Evolutionary conservation across 2,113 vertebrate species (phyloP).

Genomic region (Chinchilla lanigera): DNA sequence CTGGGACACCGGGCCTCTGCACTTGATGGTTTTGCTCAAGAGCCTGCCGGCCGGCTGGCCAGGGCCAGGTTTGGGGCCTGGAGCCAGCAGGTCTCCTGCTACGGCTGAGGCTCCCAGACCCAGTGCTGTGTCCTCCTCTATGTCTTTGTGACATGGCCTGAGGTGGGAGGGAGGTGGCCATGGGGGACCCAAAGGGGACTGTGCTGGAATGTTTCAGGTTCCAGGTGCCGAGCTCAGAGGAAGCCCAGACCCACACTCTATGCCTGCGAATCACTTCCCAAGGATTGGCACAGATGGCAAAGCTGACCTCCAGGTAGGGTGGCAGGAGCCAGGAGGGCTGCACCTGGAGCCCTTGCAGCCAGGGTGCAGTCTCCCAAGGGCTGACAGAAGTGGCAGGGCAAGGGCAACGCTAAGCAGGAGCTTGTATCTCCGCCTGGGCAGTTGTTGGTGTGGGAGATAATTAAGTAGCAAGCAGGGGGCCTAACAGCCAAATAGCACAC

Average conservation of each 20-base stretch:
- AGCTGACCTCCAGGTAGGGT: constrained; percentile 23
- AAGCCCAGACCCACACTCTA: constrained; percentile 85
- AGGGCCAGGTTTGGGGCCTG: not conserved
- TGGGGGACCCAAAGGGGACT: not conserved
- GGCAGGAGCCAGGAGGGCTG: constrained; percentile 82
- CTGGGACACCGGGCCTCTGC: not conserved
- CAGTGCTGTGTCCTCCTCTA: not conserved
- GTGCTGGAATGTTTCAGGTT: constrained; percentile 78
- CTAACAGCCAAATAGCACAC: not conserved
- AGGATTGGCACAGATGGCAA: constrained; percentile 59
- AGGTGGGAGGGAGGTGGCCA: not conserved
- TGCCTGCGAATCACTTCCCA: constrained; percentile 90
- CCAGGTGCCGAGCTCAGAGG: constrained; percentile 69
- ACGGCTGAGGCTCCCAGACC: not conserved
- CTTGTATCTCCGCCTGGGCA: constrained; percentile 64
- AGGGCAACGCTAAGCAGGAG: constrained; percentile 66
- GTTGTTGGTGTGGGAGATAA: constrained; percentile 58
- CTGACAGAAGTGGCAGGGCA: not conserved
- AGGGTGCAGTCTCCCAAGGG: constrained; percentile 38
- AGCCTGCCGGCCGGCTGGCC: not conserved
- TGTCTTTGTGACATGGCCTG: constrained; percentile 19
- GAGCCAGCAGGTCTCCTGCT: not conserved
- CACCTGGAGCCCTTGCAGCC: constrained; percentile 16
- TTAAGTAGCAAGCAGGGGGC: constrained; percentile 67
- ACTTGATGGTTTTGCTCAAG: not conserved